Conservation (phyloP, 1,140 invertebrate species). For the Mactra quadrangularis region DNA sequence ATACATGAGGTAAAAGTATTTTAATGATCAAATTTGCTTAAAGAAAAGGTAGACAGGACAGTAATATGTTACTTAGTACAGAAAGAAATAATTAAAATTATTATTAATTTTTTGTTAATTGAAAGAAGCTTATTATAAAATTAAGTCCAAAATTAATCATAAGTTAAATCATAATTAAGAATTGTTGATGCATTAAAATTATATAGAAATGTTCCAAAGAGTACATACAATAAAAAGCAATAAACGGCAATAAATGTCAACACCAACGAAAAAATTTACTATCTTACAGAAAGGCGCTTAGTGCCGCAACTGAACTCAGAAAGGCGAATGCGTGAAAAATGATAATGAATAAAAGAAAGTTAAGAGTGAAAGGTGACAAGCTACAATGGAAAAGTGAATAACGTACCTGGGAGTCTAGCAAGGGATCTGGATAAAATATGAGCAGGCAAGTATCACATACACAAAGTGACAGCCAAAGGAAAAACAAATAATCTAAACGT, state of each 20-base stretch:
- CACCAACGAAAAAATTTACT: conserved; percentile 18
- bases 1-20: no score
- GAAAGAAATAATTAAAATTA: no score
- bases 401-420: conserved; percentile 65
- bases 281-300: conserved; percentile 18
- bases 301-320: conserved; percentile 29
- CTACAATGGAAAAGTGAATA: conserved; percentile 61
- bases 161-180: no score
- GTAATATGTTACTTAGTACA: no score
- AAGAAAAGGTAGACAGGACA: no score
- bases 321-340: conserved; percentile 44
- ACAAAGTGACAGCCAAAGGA: conserved; percentile 65
- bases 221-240: conserved; percentile 21
- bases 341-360: conserved; percentile 57
- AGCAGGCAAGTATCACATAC: conserved; percentile 62
- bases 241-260: conserved; percentile 34
- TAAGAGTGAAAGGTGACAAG: conserved; percentile 61
- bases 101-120: no score
- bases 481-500: conserved; percentile 62
- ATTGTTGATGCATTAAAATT: no score
- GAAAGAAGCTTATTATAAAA: no score
- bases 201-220: neutral
- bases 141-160: no score
- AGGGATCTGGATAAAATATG: conserved; percentile 64
- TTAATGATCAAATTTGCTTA: no score